Conservation (phyloP, 2,113 vertebrate genomes). For the Microtus pennsylvanicus region DNA sequence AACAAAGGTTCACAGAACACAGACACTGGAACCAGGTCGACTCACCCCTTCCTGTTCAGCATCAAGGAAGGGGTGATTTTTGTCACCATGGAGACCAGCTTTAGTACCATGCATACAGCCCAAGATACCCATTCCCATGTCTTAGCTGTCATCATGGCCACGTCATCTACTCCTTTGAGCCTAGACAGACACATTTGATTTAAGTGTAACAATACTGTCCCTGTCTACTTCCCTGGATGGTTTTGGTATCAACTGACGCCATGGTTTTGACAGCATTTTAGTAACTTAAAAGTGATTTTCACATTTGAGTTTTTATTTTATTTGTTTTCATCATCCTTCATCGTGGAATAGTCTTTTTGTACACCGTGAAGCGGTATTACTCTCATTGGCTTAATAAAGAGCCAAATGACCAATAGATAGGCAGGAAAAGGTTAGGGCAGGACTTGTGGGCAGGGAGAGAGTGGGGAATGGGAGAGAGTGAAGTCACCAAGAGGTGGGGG, state of each 20-base stretch:
- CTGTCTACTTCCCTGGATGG: background rate
- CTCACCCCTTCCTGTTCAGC: background rate
- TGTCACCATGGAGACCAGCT: background rate
- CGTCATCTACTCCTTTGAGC: background rate
- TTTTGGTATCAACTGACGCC: background rate
- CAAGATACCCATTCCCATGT: background rate
- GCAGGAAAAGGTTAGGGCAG: too few relatives aligned
- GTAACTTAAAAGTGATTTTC: background rate
- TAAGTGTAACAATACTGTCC: background rate
- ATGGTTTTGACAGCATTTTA: background rate
- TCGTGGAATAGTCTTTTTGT: too few relatives aligned
- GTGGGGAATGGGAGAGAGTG: too few relatives aligned
- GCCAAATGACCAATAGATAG: too few relatives aligned
- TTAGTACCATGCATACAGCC: background rate
- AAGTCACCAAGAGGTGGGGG: too few relatives aligned
- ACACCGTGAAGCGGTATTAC: too few relatives aligned
- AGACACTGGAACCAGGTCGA: background rate
- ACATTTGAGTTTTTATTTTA: background rate
- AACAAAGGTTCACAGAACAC: background rate
- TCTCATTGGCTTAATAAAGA: too few relatives aligned
- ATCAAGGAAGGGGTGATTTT: background rate
- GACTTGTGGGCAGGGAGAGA: too few relatives aligned
- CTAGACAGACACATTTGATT: background rate
- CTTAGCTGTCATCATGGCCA: background rate
- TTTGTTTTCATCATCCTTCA: background rate